Percentiles rank a stretch among this genome's conserved stretches.
Conservation (phyloP, 2,113 vertebrate genomes). For the Sinocyclocheilus grahami region DNA sequence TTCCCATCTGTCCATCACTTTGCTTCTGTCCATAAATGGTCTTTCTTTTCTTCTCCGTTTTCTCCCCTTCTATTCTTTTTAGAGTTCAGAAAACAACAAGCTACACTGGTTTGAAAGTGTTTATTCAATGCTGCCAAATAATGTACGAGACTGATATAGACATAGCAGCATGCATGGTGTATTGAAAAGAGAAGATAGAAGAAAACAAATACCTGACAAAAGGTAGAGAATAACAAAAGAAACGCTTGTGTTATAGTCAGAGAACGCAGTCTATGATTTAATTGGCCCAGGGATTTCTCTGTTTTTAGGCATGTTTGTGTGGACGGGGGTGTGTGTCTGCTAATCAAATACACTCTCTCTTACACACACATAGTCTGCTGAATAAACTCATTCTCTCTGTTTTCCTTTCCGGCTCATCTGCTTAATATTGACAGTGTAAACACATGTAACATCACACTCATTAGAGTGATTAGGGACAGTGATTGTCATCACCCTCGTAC, state of each 20-base stretch:
- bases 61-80: not conserved
- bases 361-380: constrained; percentile 6
- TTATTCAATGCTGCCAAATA: constrained; percentile 6
- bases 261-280: constrained; percentile 33
- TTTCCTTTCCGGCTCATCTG: constrained; percentile 37
- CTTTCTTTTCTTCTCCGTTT: not conserved
- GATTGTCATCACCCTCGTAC: not conserved
- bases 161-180: constrained; percentile 6
- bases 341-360: not conserved
- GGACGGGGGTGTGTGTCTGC: not conserved
- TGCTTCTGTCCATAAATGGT: not conserved
- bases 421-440: constrained; percentile 33
- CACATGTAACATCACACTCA: constrained; percentile 11
- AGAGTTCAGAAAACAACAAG: not conserved
- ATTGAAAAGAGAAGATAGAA: constrained; percentile 7
- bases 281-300: constrained; percentile 24
- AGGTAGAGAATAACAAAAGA: not conserved
- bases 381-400: constrained; percentile 34
- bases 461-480: constrained; percentile 25
- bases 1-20: not conserved
- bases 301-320: constrained; percentile 27
- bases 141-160: constrained; percentile 10
- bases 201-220: constrained; percentile 33
- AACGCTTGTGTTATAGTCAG: constrained; percentile 1
- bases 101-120: not conserved